These are phyloP conservation scores for Heteronetta atricapilla DNA, from an alignment of 2,113 vertebrate species.

Conservation along the genomic window DNA sequence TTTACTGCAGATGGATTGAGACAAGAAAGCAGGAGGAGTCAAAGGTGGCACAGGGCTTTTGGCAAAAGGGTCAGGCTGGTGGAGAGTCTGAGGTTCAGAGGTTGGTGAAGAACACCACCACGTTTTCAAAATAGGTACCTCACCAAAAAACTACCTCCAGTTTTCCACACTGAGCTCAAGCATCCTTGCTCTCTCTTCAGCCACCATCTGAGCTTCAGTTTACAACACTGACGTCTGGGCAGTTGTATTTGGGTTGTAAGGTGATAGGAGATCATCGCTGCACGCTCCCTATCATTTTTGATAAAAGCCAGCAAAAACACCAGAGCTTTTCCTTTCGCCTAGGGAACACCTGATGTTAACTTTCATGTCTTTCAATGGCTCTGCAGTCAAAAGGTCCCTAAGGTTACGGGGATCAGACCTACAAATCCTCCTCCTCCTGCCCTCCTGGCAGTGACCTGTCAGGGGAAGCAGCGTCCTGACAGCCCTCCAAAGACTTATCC, in stretches of 20 bases:
- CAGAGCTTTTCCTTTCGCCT: neutral
- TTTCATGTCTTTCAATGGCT: neutral
- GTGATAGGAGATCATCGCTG: neutral
- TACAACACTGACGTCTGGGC: neutral
- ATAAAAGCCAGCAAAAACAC: neutral
- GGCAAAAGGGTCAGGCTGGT: neutral
- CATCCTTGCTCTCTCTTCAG: neutral
- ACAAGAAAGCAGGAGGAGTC: neutral
- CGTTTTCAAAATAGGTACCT: neutral
- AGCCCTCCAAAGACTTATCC: neutral
- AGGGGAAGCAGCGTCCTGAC: neutral
- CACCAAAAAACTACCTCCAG: neutral
- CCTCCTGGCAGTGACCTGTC: neutral
- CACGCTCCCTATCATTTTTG: neutral
- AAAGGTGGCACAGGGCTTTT: neutral
- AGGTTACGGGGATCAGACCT: neutral
- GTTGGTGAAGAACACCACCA: neutral
- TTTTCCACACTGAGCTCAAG: neutral
- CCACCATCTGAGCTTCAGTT: neutral
- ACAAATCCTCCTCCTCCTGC: neutral
- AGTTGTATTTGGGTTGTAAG: neutral
- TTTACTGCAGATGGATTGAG: neutral
- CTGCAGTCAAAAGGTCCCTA: neutral
- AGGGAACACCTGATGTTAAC: neutral
- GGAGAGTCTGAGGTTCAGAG: neutral